Evolutionary conservation across 2,113 vertebrate genomes (phyloP), one percentile per base, ranked within the genome.

Genomic region (Symphodus melops): DNA sequence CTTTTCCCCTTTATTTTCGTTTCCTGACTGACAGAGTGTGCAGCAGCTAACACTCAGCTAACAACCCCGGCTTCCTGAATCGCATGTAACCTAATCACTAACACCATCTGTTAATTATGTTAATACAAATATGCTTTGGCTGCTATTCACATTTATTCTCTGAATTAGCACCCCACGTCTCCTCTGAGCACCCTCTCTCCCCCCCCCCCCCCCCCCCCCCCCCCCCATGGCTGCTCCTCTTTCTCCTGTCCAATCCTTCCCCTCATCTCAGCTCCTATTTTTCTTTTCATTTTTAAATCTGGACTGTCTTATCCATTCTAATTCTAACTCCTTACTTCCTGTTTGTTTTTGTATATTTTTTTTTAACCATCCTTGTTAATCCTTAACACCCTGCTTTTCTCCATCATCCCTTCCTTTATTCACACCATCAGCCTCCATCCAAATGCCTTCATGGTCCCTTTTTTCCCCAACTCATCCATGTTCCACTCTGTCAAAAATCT

Each of bases 61-160:
- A 92, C 86, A 92, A 88, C 91, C 85, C 84, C 72, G 77, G 85
- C 84, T 90, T 92, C 89, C 89, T 90, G 86, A 93, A 89, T 89
- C 71, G 77, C 89, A 87, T 92, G 86, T 93, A 92, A 93, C 85
- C 88, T 90, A 92, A 94, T 93, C 91, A 93, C 91, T 91, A 69
- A 89, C 88, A 89, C 93, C 93, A 93, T 94, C 93, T 94, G 93
- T 92, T 93, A 93, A 94, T 92, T 92, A 92, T 90, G 91, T 91
- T 93, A 92, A 93, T 92, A 89, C 81, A 92, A 90, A 91, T 91
- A 90, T 86, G 83, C 86, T 72, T 91, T 88, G 89, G 90, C 86
- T 88, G 87, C 87, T 76, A 86, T 89, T 91, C 88, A 79, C 85
- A 85, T 85, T 75, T 82, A 88, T 91, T 91, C 90, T 85, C 82